These are phyloP conservation scores for Mormyrus hasselquistii DNA, from an alignment of 2,797 vertebrate species.

Conservation along the genomic window DNA sequence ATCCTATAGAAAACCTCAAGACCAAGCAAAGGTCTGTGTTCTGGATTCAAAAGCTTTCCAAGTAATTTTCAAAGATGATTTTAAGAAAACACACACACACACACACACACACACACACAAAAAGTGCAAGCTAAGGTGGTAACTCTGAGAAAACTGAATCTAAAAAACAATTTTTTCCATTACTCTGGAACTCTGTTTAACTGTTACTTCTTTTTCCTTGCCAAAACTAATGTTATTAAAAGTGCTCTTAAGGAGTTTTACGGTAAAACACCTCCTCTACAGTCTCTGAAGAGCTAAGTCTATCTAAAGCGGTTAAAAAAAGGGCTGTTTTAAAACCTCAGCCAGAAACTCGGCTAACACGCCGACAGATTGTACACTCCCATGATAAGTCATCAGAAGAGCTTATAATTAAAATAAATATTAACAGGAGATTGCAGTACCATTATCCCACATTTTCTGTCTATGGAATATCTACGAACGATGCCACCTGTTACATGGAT, in stretches of 20 bases:
- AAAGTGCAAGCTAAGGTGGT: background rate
- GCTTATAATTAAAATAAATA: background rate
- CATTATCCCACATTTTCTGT: background rate
- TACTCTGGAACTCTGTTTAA: background rate
- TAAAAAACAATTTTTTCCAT: conserved; percentile 7
- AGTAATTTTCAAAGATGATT: conserved; percentile 3
- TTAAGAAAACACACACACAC: background rate
- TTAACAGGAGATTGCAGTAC: background rate
- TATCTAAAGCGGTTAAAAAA: background rate
- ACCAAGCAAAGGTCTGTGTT: background rate
- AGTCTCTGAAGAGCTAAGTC: background rate
- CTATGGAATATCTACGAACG: background rate
- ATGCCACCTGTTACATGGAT: background rate
- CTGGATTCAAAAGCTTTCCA: background rate
- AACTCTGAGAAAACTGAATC: background rate
- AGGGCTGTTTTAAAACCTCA: background rate
- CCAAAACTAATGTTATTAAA: conserved; percentile 10
- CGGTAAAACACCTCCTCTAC: background rate
- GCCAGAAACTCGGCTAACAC: background rate
- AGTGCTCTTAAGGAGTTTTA: conserved; percentile 10
- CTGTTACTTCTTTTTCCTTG: background rate
- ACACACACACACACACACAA: background rate
- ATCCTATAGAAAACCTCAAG: background rate
- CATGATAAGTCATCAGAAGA: background rate
- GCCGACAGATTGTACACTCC: background rate